Percentiles rank a stretch among this genome's conserved stretches.
phyloP scores from a whole-genome alignment of 2,888 invertebrate genomes.

The Lasiommata megera region DNA sequence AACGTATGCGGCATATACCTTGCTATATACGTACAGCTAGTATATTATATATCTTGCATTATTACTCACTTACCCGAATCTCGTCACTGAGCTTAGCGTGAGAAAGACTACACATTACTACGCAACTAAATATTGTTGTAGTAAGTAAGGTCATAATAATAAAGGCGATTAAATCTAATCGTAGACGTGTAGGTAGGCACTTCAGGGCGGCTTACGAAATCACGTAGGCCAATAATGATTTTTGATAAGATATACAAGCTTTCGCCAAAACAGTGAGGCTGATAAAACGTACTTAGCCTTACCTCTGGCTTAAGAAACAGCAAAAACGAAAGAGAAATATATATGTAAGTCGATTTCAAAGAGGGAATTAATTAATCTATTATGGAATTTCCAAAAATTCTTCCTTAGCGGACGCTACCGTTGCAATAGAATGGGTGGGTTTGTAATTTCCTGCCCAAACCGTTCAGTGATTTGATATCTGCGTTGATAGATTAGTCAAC shows the following conservation, averaged over 20 bases:
- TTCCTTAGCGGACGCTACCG: no score
- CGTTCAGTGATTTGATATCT: no score
- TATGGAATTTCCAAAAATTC: no score
- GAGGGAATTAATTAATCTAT: no score
- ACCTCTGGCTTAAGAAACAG: no score
- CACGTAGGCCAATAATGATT: constrained; percentile 8
- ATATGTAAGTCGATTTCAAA: no score
- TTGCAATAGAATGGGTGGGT: no score
- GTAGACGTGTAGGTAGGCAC: constrained; percentile 25
- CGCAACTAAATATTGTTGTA: constrained; percentile 38
- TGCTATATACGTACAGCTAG: not conserved
- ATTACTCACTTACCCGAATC: constrained; percentile 23
- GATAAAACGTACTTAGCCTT: no score
- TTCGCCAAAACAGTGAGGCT: not conserved
- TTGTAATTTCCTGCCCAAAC: no score
- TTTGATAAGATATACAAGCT: not conserved
- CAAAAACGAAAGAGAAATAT: no score
- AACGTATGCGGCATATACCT: no score
- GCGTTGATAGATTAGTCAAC: no score
- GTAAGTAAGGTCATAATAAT: constrained; percentile 39
- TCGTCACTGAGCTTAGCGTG: constrained; percentile 32
- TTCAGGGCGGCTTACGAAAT: constrained; percentile 44
- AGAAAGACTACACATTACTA: constrained; percentile 38
- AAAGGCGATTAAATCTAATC: constrained; percentile 38
- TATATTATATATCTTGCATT: not conserved